Evolutionary conservation across 2,797 vertebrate species (phyloP), one percentile per base, ranked within the genome.

Genomic region (Sebastes glaucus): DNA sequence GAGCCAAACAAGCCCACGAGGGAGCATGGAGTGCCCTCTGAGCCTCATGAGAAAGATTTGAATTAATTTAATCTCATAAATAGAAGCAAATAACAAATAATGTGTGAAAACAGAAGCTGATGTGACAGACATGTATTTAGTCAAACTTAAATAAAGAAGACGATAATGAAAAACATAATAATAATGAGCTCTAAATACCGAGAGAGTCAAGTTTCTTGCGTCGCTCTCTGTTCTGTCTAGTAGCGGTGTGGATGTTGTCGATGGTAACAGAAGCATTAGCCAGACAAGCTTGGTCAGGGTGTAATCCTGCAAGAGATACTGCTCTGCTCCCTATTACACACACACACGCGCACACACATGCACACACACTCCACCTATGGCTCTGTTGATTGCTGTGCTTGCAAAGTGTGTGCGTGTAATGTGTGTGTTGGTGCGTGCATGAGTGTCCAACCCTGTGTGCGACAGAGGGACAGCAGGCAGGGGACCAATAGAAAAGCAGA

Each of bases 401-500:
- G 55, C 75, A 42, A 0, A 20, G 30, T 66, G 53, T 23, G 14
- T 27, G 18, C 18, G 27, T 65, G 38, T 69, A 38, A 7, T 57
- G 62, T 14, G 32, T 75, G 53, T 63, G 66, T 46, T 25, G 3
- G 59, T 60, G 14, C 1, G 35, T 70, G 59, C 38, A 23, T 27
- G 52, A 28, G 22, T 75, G 55, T 82, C 77, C 42, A 32, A 71
- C 52, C 9, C 61, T 53, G 60, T 72, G 63, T 89, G 79, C 72
- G 64, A 82, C 73, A 78, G 67, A 83, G 77, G 67, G 77, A 85
- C 76, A 78, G 28, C 59, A 80, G 69, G 57, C 53, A 74, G 67
- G 61, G 57, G 72, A 91, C 86, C 85, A 93, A 88, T 79, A 82
- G 78, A 55, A 87, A 76, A 27, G 63, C 79, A 74, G 68, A 27